A percentile compares a stretch with the other conserved stretches of the same genome.
Evolutionary conservation across 1,140 invertebrate genomes (phyloP).

Genomic region (Doryteuthis pealeii): DNA sequence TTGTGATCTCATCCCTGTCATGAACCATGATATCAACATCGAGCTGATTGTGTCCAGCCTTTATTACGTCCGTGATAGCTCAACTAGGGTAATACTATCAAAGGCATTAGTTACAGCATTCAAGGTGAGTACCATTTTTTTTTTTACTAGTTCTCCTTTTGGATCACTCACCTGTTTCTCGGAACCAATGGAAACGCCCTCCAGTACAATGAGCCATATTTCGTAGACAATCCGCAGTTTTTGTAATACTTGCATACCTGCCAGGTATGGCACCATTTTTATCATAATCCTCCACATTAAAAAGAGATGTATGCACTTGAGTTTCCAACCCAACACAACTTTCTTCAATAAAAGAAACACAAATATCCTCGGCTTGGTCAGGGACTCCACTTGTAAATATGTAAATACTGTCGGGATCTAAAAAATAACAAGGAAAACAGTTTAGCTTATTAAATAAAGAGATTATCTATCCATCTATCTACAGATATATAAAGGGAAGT

Average conservation of each 20-base stretch:
- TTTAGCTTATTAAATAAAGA: too few relatives aligned
- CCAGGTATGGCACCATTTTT: constrained; percentile 57
- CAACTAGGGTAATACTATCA: constrained; percentile 64
- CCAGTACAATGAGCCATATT: constrained; percentile 56
- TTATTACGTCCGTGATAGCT: constrained; percentile 77
- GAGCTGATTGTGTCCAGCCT: constrained; percentile 88
- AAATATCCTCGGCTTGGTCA: constrained; percentile 54
- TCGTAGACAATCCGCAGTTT: constrained; percentile 55
- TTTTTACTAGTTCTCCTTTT: too few relatives aligned
- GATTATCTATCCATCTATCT: neutral
- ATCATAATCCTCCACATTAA: constrained; percentile 61
- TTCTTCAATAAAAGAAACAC: constrained; percentile 55
- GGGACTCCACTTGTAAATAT: constrained; percentile 60
- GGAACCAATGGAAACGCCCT: constrained; percentile 61
- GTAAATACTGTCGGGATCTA: constrained; percentile 58
- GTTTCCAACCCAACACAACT: constrained; percentile 42
- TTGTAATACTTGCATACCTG: constrained; percentile 60
- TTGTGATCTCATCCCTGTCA: constrained; percentile 76
- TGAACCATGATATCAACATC: constrained; percentile 87
- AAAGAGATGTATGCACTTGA: constrained; percentile 55
- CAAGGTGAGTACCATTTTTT: constrained; percentile 54
- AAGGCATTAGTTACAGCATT: constrained; percentile 59
- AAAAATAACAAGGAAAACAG: constrained; percentile 2
- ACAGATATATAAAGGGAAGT: too few relatives aligned
- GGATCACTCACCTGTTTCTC: constrained; percentile 56